A percentile compares a stretch with the other conserved stretches of the same genome.
phyloP scores from a whole-genome alignment of 30 jellyfish, hydroid and myxozoan species.

The Morbakka virulenta region DNA sequence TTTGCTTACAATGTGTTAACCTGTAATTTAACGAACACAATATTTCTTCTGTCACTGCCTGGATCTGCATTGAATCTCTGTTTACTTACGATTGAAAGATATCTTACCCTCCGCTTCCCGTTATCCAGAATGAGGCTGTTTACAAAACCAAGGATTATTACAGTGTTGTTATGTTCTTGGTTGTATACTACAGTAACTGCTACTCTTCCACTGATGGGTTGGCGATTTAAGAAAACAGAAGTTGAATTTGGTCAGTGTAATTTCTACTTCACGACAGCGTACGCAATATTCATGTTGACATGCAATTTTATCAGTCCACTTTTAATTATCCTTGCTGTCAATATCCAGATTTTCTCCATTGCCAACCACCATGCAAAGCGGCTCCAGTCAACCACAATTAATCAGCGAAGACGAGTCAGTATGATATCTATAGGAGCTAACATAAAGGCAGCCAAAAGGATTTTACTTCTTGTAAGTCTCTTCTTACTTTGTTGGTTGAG shows the following conservation, averaged over 20 bases:
- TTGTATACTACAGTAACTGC: constrained; percentile 59
- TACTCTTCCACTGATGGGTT: constrained; percentile 60
- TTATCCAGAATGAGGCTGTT: constrained; percentile 50
- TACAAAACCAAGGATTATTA: constrained; percentile 38
- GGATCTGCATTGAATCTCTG: constrained; percentile 72
- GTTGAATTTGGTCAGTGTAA: constrained; percentile 43
- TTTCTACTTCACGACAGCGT: constrained; percentile 25
- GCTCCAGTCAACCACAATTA: constrained; percentile 29
- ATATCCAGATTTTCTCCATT: constrained; percentile 64
- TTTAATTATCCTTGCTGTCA: constrained; percentile 38
- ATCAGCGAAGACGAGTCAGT: constrained; percentile 51
- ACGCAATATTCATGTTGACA: constrained; percentile 59
- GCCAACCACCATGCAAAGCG: constrained; percentile 72
- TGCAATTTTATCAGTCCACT: constrained; percentile 66
- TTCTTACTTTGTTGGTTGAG: constrained; percentile 70
- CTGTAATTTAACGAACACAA: constrained; percentile 63
- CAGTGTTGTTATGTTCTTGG: constrained; percentile 62
- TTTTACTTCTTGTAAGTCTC: constrained; percentile 74
- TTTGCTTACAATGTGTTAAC: constrained; percentile 23
- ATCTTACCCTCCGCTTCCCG: constrained; percentile 62
- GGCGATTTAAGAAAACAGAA: constrained; percentile 25
- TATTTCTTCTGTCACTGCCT: constrained; percentile 82
- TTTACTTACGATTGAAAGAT: constrained; percentile 76
- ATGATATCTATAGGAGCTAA: constrained; percentile 67
- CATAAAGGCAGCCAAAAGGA: constrained; percentile 79